Evolutionary conservation across 2,113 vertebrate species (phyloP).

Genomic region (Anthoscopus minutus): DNA sequence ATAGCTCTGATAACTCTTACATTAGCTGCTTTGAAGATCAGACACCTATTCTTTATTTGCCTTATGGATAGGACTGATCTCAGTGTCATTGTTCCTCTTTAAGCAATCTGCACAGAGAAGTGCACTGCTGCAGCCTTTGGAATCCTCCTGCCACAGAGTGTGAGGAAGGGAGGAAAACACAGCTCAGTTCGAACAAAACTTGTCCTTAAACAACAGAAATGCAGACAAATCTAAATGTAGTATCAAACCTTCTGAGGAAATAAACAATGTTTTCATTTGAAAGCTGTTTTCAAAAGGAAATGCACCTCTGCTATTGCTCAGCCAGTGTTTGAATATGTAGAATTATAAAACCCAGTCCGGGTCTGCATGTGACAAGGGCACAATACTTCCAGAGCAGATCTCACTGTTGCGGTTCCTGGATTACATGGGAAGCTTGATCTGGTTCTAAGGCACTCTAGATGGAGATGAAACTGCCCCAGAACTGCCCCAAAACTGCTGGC

Average conservation of each 20-base stretch:
- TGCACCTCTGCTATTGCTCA: accelerated
- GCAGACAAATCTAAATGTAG: background rate
- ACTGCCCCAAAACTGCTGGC: background rate
- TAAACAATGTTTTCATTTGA: background rate
- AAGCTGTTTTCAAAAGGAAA: background rate
- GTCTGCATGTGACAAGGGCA: background rate
- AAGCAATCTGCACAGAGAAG: accelerated
- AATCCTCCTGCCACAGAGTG: background rate
- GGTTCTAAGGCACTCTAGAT: background rate
- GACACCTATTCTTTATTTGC: background rate
- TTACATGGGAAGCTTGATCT: accelerated
- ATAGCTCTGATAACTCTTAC: background rate
- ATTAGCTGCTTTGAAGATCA: background rate
- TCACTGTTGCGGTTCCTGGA: background rate
- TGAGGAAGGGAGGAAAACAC: background rate
- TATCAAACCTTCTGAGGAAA: background rate
- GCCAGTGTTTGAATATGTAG: background rate
- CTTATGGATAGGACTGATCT: background rate
- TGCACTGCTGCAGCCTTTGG: accelerated
- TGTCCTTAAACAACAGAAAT: background rate
- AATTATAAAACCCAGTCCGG: background rate
- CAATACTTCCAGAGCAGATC: background rate
- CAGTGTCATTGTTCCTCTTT: background rate
- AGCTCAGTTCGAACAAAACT: accelerated
- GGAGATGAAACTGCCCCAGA: background rate